phyloP scores from a whole-genome alignment of 2,888 invertebrate genomes.

The Cataglyphis altisquamis region DNA sequence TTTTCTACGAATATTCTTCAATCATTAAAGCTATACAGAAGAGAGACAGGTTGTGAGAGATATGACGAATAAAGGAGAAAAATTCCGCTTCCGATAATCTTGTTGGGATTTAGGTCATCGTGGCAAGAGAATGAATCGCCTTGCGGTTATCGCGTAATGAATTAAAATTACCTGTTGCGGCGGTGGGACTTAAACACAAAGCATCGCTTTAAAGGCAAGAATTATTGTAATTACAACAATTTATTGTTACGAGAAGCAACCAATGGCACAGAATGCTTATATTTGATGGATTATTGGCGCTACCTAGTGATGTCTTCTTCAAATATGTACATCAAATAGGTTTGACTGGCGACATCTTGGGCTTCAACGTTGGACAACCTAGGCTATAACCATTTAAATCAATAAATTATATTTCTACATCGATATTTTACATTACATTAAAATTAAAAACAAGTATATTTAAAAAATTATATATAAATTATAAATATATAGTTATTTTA shows the following conservation, averaged over 20 bases:
- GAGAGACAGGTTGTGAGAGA: background rate
- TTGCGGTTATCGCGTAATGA: constrained; percentile 75
- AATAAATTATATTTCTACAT: background rate
- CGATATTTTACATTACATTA: constrained; percentile 12
- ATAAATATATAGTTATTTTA: background rate
- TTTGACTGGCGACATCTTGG: constrained; percentile 39
- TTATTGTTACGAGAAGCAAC: constrained; percentile 77
- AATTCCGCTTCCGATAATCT: constrained; percentile 44
- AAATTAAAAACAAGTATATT: background rate
- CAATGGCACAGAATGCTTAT: constrained; percentile 29
- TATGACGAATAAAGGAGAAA: constrained; percentile 3
- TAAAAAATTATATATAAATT: background rate
- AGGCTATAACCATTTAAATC: background rate
- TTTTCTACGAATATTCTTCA: background rate
- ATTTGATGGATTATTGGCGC: constrained; percentile 56
- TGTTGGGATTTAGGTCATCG: constrained; percentile 74
- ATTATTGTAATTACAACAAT: constrained; percentile 84
- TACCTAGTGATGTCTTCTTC: constrained; percentile 56
- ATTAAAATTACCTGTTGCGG: constrained; percentile 77
- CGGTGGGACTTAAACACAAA: constrained; percentile 78
- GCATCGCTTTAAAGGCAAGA: constrained; percentile 78
- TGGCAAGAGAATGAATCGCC: constrained; percentile 72
- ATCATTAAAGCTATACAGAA: background rate
- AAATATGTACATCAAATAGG: background rate
- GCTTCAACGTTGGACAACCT: background rate